A percentile compares a stretch with the other conserved stretches of the same genome.
Evolutionary conservation across 2,888 invertebrate species (phyloP).

Genomic region (Chalcosyrphus nemorum): DNA sequence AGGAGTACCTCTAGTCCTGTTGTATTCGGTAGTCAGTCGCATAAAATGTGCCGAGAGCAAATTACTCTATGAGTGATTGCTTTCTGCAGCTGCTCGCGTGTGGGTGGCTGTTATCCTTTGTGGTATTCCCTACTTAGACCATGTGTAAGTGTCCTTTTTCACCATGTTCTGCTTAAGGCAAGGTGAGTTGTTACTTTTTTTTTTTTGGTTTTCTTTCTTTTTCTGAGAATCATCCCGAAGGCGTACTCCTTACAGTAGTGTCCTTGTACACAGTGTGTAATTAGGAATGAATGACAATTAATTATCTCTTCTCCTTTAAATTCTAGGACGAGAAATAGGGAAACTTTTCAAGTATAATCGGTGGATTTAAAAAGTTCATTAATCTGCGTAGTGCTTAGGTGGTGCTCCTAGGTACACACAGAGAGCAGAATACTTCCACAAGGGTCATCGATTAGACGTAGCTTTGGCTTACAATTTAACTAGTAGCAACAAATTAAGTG

Average conservation of each 20-base stretch:
- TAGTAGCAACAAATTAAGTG: not conserved
- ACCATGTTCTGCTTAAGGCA: not conserved
- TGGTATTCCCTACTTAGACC: not conserved
- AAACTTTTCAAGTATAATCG: not conserved
- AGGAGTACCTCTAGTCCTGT: not conserved
- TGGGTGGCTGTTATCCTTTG: not conserved
- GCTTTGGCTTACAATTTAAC: not conserved
- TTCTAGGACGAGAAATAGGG: not conserved
- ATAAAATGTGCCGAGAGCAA: constrained; percentile 31
- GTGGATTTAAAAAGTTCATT: constrained; percentile 9
- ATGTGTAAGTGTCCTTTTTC: not conserved
- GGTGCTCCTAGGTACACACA: not conserved
- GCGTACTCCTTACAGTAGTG: not conserved
- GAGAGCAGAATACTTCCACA: not conserved
- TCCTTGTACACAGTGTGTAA: constrained; percentile 1
- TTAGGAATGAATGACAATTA: constrained; percentile 36
- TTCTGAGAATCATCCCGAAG: constrained; percentile 1
- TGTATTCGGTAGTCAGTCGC: constrained; percentile 13
- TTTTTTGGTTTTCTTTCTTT: not conserved
- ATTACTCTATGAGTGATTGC: constrained; percentile 46
- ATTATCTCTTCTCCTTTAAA: constrained; percentile 18
- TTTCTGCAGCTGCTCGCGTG: constrained; percentile 14
- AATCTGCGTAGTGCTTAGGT: not conserved
- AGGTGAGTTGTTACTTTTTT: not conserved
- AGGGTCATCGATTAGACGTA: not conserved